Evolutionary conservation across 2,113 vertebrate genomes (phyloP), one percentile per base, ranked within the genome.

Genomic region (Rousettus leschenaultii): DNA sequence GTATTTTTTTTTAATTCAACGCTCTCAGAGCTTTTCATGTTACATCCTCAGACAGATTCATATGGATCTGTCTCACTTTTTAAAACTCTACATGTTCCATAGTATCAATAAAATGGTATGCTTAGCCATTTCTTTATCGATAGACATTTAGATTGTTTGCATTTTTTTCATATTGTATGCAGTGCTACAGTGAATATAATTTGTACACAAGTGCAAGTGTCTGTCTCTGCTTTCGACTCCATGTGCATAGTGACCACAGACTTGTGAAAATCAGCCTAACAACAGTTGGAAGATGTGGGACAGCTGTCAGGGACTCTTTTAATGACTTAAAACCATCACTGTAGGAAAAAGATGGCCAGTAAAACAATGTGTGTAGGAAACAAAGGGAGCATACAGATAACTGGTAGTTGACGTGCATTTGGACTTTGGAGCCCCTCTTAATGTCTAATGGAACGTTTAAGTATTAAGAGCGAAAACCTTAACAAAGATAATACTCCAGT

Each of bases 391-490:
- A 35, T 82, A 70, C 18, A 59, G n/a, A 22, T 89, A 86, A 74
- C 55, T 63, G n/a, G 2, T n/a, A 90, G 55, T 94, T 77, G 33
- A 40, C 51, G 14, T 80, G 26, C 11, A 26, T 85, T 74, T 94
- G 65, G 18, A 93, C 57, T 94, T 89, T 59, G 33, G 6, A 48
- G 9, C 40, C 8, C 55, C 43, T 68, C 38, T 66, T 66, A 19
- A 48, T 63, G 30, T 80, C 63, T 73, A 24, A 65, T 70, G 40
- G 35, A 57, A 61, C 51, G 40, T 83, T 89, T 74, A 86, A 73
- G 92, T 86, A 19, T 78, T 94, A 94, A 92, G 87, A 92, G 18
- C 51, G 86, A 82, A 86, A 95, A 26, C n/a, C 28, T 86, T 71
- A 55, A 57, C 55, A 92, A 86, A 88, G 70, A 55, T 59, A 77